Base-by-base conservation (phyloP, 1,140 invertebrate genomes). In the Leptinotarsa undecemlineata region DNA sequence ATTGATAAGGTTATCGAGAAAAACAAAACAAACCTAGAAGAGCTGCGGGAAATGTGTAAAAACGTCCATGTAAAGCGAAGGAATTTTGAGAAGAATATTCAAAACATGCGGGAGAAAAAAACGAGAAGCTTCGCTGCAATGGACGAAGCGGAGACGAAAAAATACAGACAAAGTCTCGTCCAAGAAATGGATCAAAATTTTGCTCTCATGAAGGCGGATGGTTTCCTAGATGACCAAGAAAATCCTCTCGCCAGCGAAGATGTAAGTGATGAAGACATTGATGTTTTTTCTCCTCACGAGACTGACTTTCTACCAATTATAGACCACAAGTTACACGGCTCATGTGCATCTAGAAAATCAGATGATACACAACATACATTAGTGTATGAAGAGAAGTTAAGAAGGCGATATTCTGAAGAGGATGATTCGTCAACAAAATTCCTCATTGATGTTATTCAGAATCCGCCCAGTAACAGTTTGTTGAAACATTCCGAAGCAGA, bases 211-310 rank as follows among this genome's bases (percentile, higher is more conserved):
- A 67, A 62, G 67, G 60, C 42, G 17, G 78, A 76, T 69, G 78
- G 78, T 3, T 76, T 78, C 23, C 47, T 72, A 6, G 74, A 78
- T 13, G 74, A 21, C 4, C 8, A n/a, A 61, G 69, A 71, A n/a
- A 78, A 19, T 64, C 72, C 26, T 19, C 79, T 77, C 70, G 26
- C 66, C 4, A 75, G 73, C 26, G 72, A 81, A 19, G 76, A 78
- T 74, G 21, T 64, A 4, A 75, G 73, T 48, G 72, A 81, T 23
- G 78, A 78, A 20, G 57, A 70, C 21, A 19, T 15, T 64, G 17
- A 33, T 72, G 19, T 57, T 57, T 57, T 17, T 19, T 57, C 51
- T 57, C 14, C 51, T 8, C 13, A 57, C 6, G 51, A 57, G 2
- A 57, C 15, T 57, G n/a, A 13, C n/a, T 57, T 57, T 19, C 3